These are phyloP conservation scores for Hafferia zeledoni DNA, from an alignment of 2,797 vertebrate species.

Conservation along the genomic window DNA sequence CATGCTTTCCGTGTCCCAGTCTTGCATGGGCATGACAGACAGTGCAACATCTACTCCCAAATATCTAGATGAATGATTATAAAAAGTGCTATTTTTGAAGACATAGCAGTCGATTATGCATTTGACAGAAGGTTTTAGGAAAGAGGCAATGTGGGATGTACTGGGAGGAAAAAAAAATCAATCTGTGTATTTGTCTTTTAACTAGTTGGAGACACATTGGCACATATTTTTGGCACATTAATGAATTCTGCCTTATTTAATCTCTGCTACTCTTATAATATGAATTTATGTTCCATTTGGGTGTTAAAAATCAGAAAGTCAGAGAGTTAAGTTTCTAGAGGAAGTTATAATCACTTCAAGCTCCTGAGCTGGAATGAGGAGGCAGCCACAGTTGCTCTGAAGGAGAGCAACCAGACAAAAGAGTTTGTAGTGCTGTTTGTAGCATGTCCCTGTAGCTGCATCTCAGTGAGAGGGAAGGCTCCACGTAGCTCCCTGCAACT, in stretches of 20 bases:
- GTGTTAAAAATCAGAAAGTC: conserved; percentile 77
- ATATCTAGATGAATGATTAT: conserved; percentile 73
- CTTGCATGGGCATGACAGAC: conserved; percentile 52
- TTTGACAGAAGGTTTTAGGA: conserved; percentile 85
- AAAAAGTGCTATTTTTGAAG: conserved; percentile 79
- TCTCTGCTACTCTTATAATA: conserved; percentile 77
- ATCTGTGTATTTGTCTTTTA: conserved; percentile 83
- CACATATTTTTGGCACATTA: conserved; percentile 81
- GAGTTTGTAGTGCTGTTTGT: neutral
- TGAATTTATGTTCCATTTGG: conserved; percentile 77
- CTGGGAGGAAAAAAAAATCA: conserved; percentile 82
- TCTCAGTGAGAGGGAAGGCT: neutral
- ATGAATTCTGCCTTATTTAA: conserved; percentile 80
- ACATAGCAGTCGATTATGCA: conserved; percentile 80
- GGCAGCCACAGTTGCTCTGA: conserved; percentile 17
- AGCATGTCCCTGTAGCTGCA: neutral
- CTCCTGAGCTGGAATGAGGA: conserved; percentile 59
- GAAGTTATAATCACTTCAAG: conserved; percentile 63
- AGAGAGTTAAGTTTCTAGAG: conserved; percentile 74
- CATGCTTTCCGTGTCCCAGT: neutral
- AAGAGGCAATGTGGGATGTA: conserved; percentile 84
- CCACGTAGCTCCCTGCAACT: neutral
- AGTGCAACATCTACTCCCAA: conserved; percentile 59
- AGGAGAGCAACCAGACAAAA: conserved; percentile 40
- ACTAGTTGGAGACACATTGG: conserved; percentile 83